Base-by-base conservation (phyloP, 2,888 invertebrate genomes). In the Zaprionus bogoriensis region DNA sequence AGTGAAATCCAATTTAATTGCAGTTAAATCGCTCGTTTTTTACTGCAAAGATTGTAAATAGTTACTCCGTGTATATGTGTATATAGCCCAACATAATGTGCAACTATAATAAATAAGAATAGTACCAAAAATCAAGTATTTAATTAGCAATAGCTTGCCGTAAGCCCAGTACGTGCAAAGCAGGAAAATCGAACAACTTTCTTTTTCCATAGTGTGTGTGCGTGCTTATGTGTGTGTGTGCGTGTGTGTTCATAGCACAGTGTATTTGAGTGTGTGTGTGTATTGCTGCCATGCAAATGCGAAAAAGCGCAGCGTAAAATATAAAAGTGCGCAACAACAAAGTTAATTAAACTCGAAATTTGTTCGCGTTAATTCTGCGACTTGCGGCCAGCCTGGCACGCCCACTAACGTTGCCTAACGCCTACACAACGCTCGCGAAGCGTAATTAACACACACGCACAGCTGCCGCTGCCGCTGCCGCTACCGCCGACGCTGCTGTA, bases 171-270 rank as follows among this genome's bases (percentile, higher is more conserved):
- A 73, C 67, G 46, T 67, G 73, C 68, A 75, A 72, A 42, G 53
- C 67, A 78, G 79, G 69, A 80, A 80, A 82, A 83, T 81, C 80
- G 80, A 81, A 77, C 84, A 83, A 86, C 84, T 84, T 86, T 86
- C 86, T 81, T 86, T 85, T 86, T 72, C 61, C 67, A 50, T 67
- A 66, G 66, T 65, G 73, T 70, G 65, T 48, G 68, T 58, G 27
- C 10, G 28, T 32, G 52, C 45, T 47, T 30, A 41, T 39, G 39
- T 22, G 45, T 48, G 23, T 25, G 30, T 44, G 48, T 28, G 10
- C 7, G 51, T 62, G 67, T 50, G 64, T 65, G 57, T 61, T 57
- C 54, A 32, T 59, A 57, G 3, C 2, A 4, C 4, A 4, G 23
- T 23, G 23, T 59, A 53, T 32, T 27, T 54, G 61, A 61, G 54